phyloP scores from a whole-genome alignment of 23 tunicate genomes.

The Styela clava region DNA sequence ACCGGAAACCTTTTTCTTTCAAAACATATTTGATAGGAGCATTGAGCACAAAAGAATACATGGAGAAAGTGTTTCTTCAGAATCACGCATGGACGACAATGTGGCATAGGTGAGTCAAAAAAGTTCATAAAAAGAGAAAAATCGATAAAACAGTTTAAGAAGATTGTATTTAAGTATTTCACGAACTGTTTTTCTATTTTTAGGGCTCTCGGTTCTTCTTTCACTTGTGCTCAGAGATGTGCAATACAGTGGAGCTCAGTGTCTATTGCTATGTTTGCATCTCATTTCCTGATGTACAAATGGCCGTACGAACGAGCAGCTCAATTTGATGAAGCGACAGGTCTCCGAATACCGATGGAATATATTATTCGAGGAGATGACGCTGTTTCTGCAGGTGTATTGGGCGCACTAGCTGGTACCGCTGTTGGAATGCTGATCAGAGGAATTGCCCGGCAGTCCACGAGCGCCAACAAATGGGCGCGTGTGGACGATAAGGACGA shows the following conservation, averaged over 20 bases:
- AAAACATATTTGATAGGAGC: slow-evolving; percentile 59
- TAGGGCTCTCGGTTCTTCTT: slow-evolving; percentile 55
- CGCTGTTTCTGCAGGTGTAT: slow-evolving; percentile 43
- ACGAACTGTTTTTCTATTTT: no score
- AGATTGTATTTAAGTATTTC: no score
- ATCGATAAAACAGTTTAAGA: not conserved
- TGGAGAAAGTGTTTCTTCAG: slow-evolving; percentile 66
- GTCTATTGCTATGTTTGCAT: slow-evolving; percentile 30
- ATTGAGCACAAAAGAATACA: slow-evolving; percentile 78
- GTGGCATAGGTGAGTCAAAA: slow-evolving; percentile 77
- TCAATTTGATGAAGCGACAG: slow-evolving; percentile 7
- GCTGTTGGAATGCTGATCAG: slow-evolving; percentile 33
- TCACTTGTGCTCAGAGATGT: slow-evolving; percentile 55
- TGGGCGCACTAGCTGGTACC: slow-evolving; percentile 35
- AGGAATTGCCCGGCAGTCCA: not conserved
- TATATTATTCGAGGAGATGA: slow-evolving; percentile 23
- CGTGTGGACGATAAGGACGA: slow-evolving; percentile 82
- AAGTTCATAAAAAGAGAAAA: no score
- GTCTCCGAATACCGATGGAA: slow-evolving; percentile 21
- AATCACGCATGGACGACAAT: slow-evolving; percentile 62
- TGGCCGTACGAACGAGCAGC: slow-evolving; percentile 27
- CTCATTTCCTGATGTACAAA: slow-evolving; percentile 49
- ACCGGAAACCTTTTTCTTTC: slow-evolving; percentile 62
- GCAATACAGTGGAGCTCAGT: slow-evolving; percentile 50
- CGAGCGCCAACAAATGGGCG: slow-evolving; percentile 40